These are phyloP conservation scores for Hemichromis elongatus DNA, from an alignment of 2,113 vertebrate genomes.

Conservation along the genomic window DNA sequence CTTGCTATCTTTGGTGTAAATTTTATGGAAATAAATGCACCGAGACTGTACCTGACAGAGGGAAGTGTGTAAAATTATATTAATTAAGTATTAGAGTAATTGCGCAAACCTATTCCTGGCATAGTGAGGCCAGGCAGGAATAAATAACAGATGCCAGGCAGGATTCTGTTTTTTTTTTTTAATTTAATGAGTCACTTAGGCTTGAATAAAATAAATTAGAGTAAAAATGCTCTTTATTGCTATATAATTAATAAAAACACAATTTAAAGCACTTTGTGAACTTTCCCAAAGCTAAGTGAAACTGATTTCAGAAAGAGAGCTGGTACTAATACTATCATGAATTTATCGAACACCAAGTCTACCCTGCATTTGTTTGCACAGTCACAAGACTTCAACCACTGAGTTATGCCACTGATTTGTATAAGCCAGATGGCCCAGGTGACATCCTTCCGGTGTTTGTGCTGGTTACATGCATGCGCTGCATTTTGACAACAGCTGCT, in stretches of 20 bases:
- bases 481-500: conserved; percentile 44
- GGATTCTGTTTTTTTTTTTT: background rate
- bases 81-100: background rate
- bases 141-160: conserved; percentile 2
- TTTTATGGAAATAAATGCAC: background rate
- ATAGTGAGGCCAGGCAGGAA: background rate
- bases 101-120: background rate
- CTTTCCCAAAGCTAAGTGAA: conserved; percentile 21
- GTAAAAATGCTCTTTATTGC: background rate
- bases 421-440: conserved; percentile 33
- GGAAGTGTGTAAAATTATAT: background rate
- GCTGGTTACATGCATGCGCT: conserved; percentile 31
- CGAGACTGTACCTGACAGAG: background rate
- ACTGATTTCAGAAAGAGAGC: background rate
- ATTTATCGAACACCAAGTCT: background rate
- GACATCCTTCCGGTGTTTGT: conserved; percentile 12
- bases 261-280: conserved; percentile 2
- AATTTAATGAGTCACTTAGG: background rate
- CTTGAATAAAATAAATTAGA: background rate
- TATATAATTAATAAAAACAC: background rate
- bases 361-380: background rate
- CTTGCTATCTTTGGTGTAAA: background rate
- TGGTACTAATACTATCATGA: background rate
- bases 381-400: background rate
- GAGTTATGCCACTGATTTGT: conserved; percentile 14